Base-by-base conservation (phyloP, 1,140 invertebrate genomes). In the Teleopsis dalmanni region DNA sequence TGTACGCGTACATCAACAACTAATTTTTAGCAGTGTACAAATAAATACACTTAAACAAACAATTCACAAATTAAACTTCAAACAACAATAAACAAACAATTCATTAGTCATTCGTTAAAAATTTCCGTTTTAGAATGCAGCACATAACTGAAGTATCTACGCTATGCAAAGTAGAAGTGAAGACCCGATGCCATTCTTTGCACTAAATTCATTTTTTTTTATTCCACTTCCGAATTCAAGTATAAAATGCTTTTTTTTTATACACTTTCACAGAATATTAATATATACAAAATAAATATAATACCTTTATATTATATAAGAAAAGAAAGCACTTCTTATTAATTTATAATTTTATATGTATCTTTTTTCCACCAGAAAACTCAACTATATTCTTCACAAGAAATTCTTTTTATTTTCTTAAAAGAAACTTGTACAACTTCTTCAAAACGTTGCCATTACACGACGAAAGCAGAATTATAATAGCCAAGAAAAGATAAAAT, bases 51-150 rank as follows among this genome's bases (percentile, higher is more conserved):
- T 9, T n/a, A 13, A 33, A 44, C 27, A 22, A 33, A 44, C 23
- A 11, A 44, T 11, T 33, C 14, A 29, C n/a, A 43, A 31, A 33
- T 8, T 31, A 10, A 34, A 43, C 33, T 14, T 22, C 33, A 46
- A 25, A 34, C 33, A 46, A 19, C 31, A 7, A 22, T 18, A 43
- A 43, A 45, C 43, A 45, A 47, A 47, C 33, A 47, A 25, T 13
- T 47, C 47, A 43, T 33, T 50, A 50, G 34, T 38, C 48, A 50
- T 23, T 45, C 48, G 6, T 8, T 21, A 31, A 50, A 31, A 11
- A 50, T 46, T 31, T 50, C 36, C 42, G 35, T 50, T 45, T 45
- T 16, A 7, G 9, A 42, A 6, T 21, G 13, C 22, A n/a, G 26
- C 9, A 2, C 10, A 23, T 14, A 40, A 2, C 6, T 38, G 18